Evolutionary conservation across 2,888 invertebrate species (phyloP), one percentile per base, ranked within the genome.

Genomic region (Sesia bembeciformis): DNA sequence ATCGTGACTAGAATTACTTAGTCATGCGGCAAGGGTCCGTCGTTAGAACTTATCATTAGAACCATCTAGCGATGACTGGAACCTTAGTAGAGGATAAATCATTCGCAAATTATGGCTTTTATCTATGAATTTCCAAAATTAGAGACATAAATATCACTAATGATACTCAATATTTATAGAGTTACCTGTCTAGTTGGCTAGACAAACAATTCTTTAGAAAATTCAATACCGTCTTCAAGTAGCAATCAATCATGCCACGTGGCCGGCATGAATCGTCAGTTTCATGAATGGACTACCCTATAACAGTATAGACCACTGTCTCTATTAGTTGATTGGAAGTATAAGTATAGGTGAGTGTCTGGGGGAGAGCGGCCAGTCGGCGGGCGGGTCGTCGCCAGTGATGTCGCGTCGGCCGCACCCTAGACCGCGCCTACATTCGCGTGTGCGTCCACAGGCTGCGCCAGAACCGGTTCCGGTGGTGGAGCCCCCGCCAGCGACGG

Each of bases 371-470:
- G 73, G 72, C 70, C 83, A 85, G 84, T 87, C 76, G 70, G 67
- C 74, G 71, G 73, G 74, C 76, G 78, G 71, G 71, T 63, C 71
- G 78, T 73, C 68, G 68, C 73, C 75, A 72, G 84, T 68, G 70
- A 86, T 82, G 83, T 82, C 87, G 82, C 84, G 83, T 80, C 88
- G 88, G 58, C 68, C 80, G 77, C 81, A 78, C 70, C 77, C 79
- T 73, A 80, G 76, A 62, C 71, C 78, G 76, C 70, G 83, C 70
- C 74, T 74, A 71, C 79, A 79, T 60, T 72, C 76, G 68, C 82
- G 81, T 68, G 70, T 71, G 60, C 84, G 81, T 78, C 84, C 82
- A 63, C 84, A 88, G 87, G 81, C 80, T 68, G 80, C 79, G 59
- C 78, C 83, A 62, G 88, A 86, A 73, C 83, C 82, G 53, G 67